Evolutionary conservation across 2,113 vertebrate species (phyloP).

Genomic region (Hippocampus mohnikei): DNA sequence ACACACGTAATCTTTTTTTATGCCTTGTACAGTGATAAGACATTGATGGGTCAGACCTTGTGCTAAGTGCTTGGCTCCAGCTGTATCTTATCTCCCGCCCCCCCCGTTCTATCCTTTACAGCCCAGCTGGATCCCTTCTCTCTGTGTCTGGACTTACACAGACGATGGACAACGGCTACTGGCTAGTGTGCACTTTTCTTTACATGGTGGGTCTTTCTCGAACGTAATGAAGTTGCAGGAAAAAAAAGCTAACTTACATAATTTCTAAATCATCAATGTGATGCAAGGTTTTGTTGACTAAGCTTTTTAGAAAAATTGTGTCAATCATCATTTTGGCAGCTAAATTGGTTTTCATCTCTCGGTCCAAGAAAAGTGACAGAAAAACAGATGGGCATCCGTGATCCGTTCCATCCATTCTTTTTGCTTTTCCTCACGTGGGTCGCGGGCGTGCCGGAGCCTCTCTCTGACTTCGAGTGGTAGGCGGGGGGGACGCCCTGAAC

Average conservation of each 20-base stretch:
- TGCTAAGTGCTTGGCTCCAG: constrained; percentile 32
- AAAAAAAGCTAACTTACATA: background rate
- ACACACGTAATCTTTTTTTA: background rate
- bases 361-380: too few relatives aligned
- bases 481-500: too few relatives aligned
- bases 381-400: too few relatives aligned
- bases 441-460: too few relatives aligned
- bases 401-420: too few relatives aligned
- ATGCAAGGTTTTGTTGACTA: too few relatives aligned
- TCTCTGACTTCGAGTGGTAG: too few relatives aligned
- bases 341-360: too few relatives aligned
- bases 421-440: too few relatives aligned
- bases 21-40: constrained; percentile 31
- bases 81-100: constrained; percentile 58
- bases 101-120: constrained; percentile 41
- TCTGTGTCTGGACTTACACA: constrained; percentile 5
- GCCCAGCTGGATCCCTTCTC: constrained; percentile 56
- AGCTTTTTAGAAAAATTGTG: too few relatives aligned
- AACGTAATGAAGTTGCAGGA: background rate
- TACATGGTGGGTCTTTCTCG: background rate
- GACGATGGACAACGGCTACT: background rate
- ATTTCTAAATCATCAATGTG: too few relatives aligned
- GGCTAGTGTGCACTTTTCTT: background rate
- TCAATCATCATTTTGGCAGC: background rate
- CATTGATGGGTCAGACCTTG: constrained; percentile 11